Evolutionary conservation across 2,113 vertebrate genomes (phyloP), one percentile per base, ranked within the genome.

Genomic region (Budorcas taxicolor): DNA sequence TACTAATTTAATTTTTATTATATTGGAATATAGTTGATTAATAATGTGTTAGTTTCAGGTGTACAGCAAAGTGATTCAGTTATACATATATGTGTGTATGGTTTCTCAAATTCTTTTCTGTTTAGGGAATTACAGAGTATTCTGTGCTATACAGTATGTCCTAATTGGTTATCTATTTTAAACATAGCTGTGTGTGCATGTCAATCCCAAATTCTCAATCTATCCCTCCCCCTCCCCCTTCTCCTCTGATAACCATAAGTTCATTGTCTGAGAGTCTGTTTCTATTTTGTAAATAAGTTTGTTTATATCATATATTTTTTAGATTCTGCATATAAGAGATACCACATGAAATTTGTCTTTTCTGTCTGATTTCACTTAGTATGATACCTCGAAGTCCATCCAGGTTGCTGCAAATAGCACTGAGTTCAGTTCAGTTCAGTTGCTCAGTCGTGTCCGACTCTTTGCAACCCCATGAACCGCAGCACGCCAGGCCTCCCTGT

Each of bases 1-100:
- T 80, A 80, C 27, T 80, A 80, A 80, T 80, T 80, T 80, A 47
- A 74, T 43, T 74, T 47, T 80, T 80, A 80, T 80, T 47, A 80
- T 80, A 47, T 47, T 47, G 25, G 76, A 78, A 45, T 29, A 31
- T 47, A 31, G 43, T 78, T 78, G 76, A 78, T 47, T 78, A 78
- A 78, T 29, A 31, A 47, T 47, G 74, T 76, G 71, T 78, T 78
- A 9, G 15, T 47, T 31, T 47, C 0, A 0, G 7, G 15, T 78
- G 7, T 80, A 47, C 27, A 80, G 76, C 76, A 80, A 16, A 80
- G 43, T 80, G 43, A 47, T 80, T 47, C 43, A 80, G 3, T 80
- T 80, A 47, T 47, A 80, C 76, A 80, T 47, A 78, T 31, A 80
- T 80, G 76, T 80, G 45, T 31, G 2, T 31, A 47, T 67, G 64